These are phyloP conservation scores for Passer domesticus DNA, from an alignment of 2,113 vertebrate genomes.

Conservation along the genomic window DNA sequence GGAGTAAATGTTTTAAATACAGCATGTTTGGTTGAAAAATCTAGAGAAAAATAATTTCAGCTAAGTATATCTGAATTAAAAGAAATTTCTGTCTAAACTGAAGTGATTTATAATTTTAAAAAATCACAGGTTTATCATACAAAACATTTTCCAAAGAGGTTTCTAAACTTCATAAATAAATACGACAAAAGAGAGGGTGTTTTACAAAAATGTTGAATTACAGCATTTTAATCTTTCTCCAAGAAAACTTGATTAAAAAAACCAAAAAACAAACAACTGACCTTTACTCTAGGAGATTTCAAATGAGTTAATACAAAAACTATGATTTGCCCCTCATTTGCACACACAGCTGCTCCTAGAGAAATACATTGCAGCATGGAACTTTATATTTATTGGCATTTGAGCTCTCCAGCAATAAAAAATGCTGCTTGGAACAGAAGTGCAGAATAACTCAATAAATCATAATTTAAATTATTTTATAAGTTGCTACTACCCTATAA, in stretches of 20 bases:
- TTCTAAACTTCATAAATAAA: neutral
- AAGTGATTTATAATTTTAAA: neutral
- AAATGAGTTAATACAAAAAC: neutral
- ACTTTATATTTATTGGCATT: neutral
- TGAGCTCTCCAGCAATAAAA: neutral
- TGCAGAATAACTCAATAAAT: neutral
- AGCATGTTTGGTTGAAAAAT: neutral
- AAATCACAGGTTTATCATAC: neutral
- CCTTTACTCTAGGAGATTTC: neutral
- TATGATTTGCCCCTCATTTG: neutral
- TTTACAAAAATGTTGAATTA: neutral
- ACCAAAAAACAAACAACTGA: neutral
- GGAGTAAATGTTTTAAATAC: neutral
- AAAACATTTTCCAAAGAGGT: neutral
- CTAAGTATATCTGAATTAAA: neutral
- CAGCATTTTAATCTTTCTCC: neutral
- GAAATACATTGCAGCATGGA: neutral
- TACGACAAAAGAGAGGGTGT: neutral
- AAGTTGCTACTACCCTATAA: neutral
- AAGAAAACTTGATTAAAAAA: neutral
- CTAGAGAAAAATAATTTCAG: neutral
- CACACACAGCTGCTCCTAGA: neutral
- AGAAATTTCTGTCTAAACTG: neutral
- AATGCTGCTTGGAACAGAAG: neutral
- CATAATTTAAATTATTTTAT: slow-evolving; percentile 16